Percentiles rank a stretch among this genome's conserved stretches.
Conservation (phyloP, 2,797 vertebrate genomes). For the Monodelphis domestica region DNA sequence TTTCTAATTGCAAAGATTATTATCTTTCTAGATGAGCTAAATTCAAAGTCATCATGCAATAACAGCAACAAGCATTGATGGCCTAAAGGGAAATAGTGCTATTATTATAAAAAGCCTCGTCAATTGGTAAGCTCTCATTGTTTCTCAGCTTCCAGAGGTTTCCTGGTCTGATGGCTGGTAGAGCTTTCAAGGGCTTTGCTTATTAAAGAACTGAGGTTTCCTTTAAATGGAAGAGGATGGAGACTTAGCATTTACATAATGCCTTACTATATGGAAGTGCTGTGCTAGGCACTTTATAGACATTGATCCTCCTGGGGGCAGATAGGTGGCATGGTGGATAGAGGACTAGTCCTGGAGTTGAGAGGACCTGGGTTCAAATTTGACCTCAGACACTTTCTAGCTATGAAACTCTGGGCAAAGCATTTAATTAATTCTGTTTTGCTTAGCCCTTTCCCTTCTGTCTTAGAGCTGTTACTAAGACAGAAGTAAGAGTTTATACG, state of each 20-base stretch:
- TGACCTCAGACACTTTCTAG: too few relatives aligned
- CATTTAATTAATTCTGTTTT: too few relatives aligned
- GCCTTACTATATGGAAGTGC: too few relatives aligned
- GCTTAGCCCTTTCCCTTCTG: too few relatives aligned
- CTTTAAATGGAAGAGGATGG: background rate
- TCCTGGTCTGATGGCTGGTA: background rate
- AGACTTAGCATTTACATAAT: background rate
- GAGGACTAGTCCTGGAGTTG: too few relatives aligned
- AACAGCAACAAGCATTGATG: background rate
- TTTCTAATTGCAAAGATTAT: constrained; percentile 4
- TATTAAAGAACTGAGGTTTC: background rate
- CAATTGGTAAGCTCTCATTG: background rate
- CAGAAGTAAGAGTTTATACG: too few relatives aligned
- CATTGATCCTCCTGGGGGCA: too few relatives aligned
- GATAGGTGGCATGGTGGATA: too few relatives aligned
- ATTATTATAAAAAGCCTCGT: background rate
- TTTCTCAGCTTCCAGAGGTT: background rate
- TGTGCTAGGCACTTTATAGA: background rate
- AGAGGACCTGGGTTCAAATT: too few relatives aligned
- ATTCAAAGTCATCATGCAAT: background rate
- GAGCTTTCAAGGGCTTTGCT: background rate
- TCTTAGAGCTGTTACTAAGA: too few relatives aligned
- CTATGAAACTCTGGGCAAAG: too few relatives aligned
- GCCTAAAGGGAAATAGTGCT: background rate
- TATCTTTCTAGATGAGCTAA: background rate